phyloP scores from a whole-genome alignment of 2,888 invertebrate genomes.

The Stratiomys singularior region DNA sequence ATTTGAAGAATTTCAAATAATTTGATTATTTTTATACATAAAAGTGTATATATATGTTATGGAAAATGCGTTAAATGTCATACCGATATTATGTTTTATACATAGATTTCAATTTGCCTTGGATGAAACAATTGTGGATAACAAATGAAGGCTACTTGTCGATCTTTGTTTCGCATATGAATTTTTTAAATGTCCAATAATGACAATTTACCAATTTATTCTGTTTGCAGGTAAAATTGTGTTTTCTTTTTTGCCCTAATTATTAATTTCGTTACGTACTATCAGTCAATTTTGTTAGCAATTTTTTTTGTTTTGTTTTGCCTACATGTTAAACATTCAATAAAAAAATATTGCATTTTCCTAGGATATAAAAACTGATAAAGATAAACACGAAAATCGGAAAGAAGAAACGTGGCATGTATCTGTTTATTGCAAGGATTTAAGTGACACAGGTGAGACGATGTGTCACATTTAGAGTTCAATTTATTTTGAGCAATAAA shows the following conservation, averaged over 20 bases:
- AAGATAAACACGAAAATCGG: not conserved
- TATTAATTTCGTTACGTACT: slow-evolving; percentile 40
- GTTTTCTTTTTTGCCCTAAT: slow-evolving; percentile 36
- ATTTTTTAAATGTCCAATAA: slow-evolving; percentile 37
- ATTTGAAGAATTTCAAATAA: no score
- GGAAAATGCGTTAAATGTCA: no score
- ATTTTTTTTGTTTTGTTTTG: slow-evolving; percentile 15
- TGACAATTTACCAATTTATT: slow-evolving; percentile 45
- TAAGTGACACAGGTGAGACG: no score
- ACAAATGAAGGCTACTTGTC: no score
- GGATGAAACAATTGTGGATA: no score
- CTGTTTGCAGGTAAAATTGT: slow-evolving; percentile 47
- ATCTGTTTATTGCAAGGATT: no score
- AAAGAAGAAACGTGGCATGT: not conserved
- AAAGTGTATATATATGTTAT: no score
- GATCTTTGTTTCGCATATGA: not conserved
- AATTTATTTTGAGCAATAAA: no score
- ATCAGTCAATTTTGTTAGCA: slow-evolving; percentile 39
- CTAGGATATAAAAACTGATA: not conserved
- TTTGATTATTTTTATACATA: no score
- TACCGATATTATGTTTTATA: no score
- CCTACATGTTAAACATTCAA: not conserved
- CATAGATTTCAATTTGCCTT: no score
- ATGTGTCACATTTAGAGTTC: no score
- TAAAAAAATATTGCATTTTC: slow-evolving; percentile 28